These are phyloP conservation scores for Calcarius lapponicus DNA, from an alignment of 2,797 vertebrate species.

Conservation along the genomic window DNA sequence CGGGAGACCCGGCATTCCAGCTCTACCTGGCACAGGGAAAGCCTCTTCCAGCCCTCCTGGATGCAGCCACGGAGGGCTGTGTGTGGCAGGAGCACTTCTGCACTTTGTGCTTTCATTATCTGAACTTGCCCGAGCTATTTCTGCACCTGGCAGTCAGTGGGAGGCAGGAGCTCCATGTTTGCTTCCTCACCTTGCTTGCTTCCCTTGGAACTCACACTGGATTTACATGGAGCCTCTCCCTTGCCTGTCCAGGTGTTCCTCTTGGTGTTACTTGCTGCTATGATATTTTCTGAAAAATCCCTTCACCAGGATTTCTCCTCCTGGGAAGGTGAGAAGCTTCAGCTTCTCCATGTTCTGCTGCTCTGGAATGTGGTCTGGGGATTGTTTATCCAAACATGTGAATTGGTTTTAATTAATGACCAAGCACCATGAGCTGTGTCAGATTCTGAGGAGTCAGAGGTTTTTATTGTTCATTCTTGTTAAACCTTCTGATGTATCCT, in stretches of 20 bases:
- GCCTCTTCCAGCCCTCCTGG: neutral
- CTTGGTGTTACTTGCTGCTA: neutral
- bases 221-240: constrained; percentile 23
- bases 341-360: too few relatives aligned
- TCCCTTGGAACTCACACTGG: neutral
- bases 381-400: too few relatives aligned
- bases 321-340: too few relatives aligned
- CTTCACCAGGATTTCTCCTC: too few relatives aligned
- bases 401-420: too few relatives aligned
- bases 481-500: too few relatives aligned
- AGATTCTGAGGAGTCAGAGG: too few relatives aligned
- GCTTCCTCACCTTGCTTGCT: neutral
- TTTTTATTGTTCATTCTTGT: too few relatives aligned
- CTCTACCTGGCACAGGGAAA: neutral
- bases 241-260: neutral
- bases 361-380: too few relatives aligned
- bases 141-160: neutral
- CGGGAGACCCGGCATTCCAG: fast-evolving
- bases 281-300: too few relatives aligned
- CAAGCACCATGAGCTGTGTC: too few relatives aligned
- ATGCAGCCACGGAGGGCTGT: neutral
- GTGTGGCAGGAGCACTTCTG: neutral
- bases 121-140: neutral
- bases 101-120: fast-evolving
- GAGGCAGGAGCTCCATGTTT: neutral